Conservation (phyloP, 2,888 invertebrate species). For the Zhuqinia jingwanae region DNA sequence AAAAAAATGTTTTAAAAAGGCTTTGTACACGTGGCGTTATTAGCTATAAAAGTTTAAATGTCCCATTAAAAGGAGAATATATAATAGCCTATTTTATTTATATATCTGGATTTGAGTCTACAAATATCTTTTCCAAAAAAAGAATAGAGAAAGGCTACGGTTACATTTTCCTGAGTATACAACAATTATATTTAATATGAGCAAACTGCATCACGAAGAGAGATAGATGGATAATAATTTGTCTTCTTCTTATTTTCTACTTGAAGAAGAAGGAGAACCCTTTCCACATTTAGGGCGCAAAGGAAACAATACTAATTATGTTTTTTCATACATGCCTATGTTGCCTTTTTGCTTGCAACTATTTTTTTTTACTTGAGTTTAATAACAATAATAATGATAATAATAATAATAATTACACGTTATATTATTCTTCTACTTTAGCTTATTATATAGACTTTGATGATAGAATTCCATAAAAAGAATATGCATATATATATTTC, state of each 20-base stretch:
- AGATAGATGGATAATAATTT: too few species aligned
- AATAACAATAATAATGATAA: too few species aligned
- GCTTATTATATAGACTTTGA: background rate
- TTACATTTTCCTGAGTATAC: conserved; percentile 30
- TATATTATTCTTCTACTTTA: background rate
- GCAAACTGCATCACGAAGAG: conserved; percentile 24
- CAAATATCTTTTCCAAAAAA: too few species aligned
- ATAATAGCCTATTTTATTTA: too few species aligned
- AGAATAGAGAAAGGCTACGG: background rate
- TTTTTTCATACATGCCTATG: background rate
- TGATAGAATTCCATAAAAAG: background rate
- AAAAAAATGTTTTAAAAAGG: too few species aligned
- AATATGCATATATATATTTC: background rate
- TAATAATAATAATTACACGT: background rate
- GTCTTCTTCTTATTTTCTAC: background rate
- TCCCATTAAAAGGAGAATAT: too few species aligned
- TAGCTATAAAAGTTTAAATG: too few species aligned
- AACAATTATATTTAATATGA: conserved; percentile 18
- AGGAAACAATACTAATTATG: conserved; percentile 6
- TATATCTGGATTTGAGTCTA: too few species aligned
- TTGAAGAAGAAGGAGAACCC: background rate
- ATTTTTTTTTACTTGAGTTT: too few species aligned
- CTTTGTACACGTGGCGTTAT: too few species aligned
- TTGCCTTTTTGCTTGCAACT: background rate
- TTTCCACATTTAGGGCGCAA: conserved; percentile 22